These are phyloP conservation scores for Amblyjoppa proteus DNA, from an alignment of 2,888 invertebrate species.

Conservation along the genomic window DNA sequence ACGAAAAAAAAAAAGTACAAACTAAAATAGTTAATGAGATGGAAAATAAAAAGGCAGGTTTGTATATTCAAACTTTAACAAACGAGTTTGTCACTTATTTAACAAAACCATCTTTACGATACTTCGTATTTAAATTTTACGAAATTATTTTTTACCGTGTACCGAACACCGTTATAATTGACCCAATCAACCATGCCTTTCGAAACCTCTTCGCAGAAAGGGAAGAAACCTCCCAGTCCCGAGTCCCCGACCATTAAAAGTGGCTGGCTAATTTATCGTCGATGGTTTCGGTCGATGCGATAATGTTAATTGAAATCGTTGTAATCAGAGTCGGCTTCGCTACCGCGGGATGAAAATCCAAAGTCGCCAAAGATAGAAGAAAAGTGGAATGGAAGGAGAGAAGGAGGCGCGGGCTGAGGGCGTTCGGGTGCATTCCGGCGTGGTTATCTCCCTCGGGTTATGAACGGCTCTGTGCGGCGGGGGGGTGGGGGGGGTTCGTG, in stretches of 20 bases:
- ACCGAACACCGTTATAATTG: too few relatives aligned
- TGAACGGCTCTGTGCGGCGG: slow-evolving; percentile 7
- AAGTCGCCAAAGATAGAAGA: slow-evolving; percentile 21
- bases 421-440: slow-evolving; percentile 71
- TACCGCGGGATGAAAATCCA: neutral
- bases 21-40: too few relatives aligned
- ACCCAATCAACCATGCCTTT: too few relatives aligned
- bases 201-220: too few relatives aligned
- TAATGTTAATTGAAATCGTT: slow-evolving; percentile 70
- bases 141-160: too few relatives aligned
- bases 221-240: neutral
- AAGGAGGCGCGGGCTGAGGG: slow-evolving; percentile 61
- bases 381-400: slow-evolving; percentile 32
- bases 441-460: slow-evolving; percentile 72
- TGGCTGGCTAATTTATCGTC: slow-evolving; percentile 35
- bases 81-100: too few relatives aligned
- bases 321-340: slow-evolving; percentile 62
- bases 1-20: too few relatives aligned
- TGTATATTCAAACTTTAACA: too few relatives aligned
- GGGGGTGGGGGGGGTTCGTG: neutral
- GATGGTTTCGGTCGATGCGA: slow-evolving; percentile 19
- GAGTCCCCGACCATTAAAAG: slow-evolving; percentile 37
- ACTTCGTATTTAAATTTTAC: too few relatives aligned
- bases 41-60: too few relatives aligned
- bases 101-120: too few relatives aligned